These are phyloP conservation scores for Phthorimaea operculella DNA, from an alignment of 1,140 invertebrate genomes.

Conservation along the genomic window DNA sequence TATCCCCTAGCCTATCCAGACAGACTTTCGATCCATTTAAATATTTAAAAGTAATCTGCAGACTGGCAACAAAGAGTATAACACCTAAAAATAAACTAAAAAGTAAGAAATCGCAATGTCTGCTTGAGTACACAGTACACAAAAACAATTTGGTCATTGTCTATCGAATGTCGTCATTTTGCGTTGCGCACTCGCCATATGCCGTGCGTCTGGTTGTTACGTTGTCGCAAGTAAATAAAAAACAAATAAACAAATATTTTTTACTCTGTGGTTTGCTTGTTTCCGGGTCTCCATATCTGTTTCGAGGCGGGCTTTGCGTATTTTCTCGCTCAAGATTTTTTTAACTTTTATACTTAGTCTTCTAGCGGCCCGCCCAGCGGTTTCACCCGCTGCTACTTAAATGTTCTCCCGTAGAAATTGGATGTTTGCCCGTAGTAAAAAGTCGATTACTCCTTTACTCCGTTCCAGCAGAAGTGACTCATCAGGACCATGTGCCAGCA, in stretches of 20 bases:
- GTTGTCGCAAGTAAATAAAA: conserved; percentile 25
- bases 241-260: conserved; percentile 7
- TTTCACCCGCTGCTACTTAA: too few relatives aligned
- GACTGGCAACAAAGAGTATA: conserved; percentile 10
- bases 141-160: conserved; percentile 46
- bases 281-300: conserved; percentile 6
- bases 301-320: neutral
- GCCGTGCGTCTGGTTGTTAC: conserved; percentile 36
- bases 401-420: too few relatives aligned
- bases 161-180: conserved; percentile 50
- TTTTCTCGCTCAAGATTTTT: neutral
- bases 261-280: conserved; percentile 17
- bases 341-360: too few relatives aligned
- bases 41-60: conserved; percentile 4
- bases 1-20: neutral
- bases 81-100: conserved; percentile 24
- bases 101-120: conserved; percentile 23
- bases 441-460: too few relatives aligned
- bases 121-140: conserved; percentile 40
- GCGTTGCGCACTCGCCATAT: conserved; percentile 41
- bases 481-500: too few relatives aligned
- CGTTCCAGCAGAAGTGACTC: too few relatives aligned
- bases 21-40: neutral
- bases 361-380: too few relatives aligned
- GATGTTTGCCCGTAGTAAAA: too few relatives aligned